Base-by-base conservation (phyloP, 2,888 invertebrate genomes). In the Campopleginae sp. region DNA sequence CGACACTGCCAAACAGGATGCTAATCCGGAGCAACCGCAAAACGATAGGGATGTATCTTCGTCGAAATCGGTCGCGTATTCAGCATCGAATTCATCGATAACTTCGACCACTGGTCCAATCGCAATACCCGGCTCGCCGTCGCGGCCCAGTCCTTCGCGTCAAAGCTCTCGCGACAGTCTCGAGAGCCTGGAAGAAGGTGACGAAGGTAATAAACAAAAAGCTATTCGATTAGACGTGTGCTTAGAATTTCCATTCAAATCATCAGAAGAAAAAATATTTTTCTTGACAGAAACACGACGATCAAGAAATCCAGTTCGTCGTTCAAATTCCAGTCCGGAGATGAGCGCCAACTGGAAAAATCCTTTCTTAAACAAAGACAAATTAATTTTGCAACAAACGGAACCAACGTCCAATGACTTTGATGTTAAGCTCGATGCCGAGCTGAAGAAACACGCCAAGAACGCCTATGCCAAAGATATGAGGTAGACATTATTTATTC, bases 291-390 rank as follows among this genome's bases (percentile, higher is more conserved):
- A 94, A 58, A 90, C 90, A 19, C 93, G 92, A 89, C 95, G 96
- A 90, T 95, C 96, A 0, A 95, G 97, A 14, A 97, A 97, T 94
- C 98, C 98, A 10, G 98, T 98, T 82, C 95, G 98, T 0, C 95
- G 98, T 85, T 97, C 98, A 63, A 98, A 98, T 95, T 98, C 98
- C 75, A 98, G 98, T 89, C 98, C 98, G 0, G 98, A 98, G 95
- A 98, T 98, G 98, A 97, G 97, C 85, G 97, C 97, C 1, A 97
- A 96, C 91, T 98, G 97, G 97, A 97, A 97, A 88, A 96, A 96
- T 93, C 96, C 96, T 85, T 96, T 96, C 89, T 92, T 96, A 68
- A 94, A 94, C 87, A 94, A 95, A 91, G 94, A 95, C 7, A 93
- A 93, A 89, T 68, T 93, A 82, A 90, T 85, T 80, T 82, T 91